phyloP scores from a whole-genome alignment of 2,888 invertebrate genomes.

The Fragum sueziense region DNA sequence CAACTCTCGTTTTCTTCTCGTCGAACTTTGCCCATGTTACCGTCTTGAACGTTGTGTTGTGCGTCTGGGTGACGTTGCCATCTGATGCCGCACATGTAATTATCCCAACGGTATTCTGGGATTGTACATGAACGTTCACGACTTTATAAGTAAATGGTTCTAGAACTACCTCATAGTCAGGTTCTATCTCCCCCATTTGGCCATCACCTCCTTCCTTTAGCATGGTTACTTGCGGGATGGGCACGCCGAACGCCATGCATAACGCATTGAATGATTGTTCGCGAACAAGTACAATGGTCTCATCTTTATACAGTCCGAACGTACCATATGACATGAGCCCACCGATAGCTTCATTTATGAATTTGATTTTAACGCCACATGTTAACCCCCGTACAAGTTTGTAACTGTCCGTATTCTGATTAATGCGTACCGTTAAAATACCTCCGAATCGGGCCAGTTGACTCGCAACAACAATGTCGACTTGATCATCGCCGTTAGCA shows the following conservation, averaged over 20 bases:
- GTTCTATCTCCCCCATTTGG: neutral
- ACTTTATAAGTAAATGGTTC: neutral
- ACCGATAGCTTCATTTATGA: neutral
- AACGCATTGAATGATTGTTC: neutral
- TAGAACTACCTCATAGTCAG: neutral
- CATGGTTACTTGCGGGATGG: neutral
- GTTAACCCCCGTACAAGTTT: neutral
- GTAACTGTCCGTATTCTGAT: neutral
- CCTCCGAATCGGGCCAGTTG: neutral
- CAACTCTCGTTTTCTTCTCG: constrained; percentile 4
- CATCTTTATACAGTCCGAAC: neutral
- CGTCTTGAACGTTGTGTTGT: neutral
- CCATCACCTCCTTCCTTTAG: neutral
- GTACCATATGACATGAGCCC: neutral
- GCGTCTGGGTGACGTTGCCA: neutral
- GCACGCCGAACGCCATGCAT: neutral
- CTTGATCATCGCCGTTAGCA: neutral
- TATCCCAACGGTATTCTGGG: neutral
- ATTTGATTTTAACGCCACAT: neutral
- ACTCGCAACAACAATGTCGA: neutral
- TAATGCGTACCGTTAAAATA: neutral
- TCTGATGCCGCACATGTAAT: neutral
- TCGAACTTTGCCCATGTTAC: neutral
- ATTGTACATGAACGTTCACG: neutral
- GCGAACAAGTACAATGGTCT: neutral